Base-by-base conservation (phyloP, 1,140 invertebrate species). In the Drosophila eugracilis region DNA sequence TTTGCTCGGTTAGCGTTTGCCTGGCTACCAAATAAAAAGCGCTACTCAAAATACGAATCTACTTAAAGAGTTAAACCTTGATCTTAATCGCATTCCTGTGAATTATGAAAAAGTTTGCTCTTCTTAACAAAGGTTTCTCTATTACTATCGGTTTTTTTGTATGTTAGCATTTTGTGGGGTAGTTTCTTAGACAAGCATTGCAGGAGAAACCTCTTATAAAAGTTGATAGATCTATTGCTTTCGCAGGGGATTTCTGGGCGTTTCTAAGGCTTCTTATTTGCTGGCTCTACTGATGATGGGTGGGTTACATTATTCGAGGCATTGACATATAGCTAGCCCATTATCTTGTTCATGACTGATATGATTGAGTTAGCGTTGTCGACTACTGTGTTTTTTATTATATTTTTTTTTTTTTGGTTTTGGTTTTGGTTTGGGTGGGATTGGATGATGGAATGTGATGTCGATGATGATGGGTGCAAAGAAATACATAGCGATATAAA, bases 301-400 rank as follows among this genome's bases (percentile, higher is more conserved):
- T 88, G 83, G 83, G 83, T 88, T 89, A 88, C 81, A 86, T 77
- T 86, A 59, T 71, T 88, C 55, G 69, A 74, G 79, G 78, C 67
- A 57, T 71, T 65, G 57, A 32, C 50, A 58, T 54, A 34, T 28
- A 41, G 39, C 30, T 48, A 41, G 53, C 42, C 32, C 50, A 48
- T 50, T 67, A 58, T 45, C 47, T 77, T 52, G 69, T 65, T 62
- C 48, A 75, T 78, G 54, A 62, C 50, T 59, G 63, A 74, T 80
- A 76, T 80, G 69, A 79, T 75, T 44, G 36, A 62, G 62, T 62
- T 75, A 79, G 65, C 72, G 55, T 50, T 78, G 63, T 60, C 55
- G 52, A 78, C 70, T 73, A 69, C 34, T 59, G 58, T 63, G 77
- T 65, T 71, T 63, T 57, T 50, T 53, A 36, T 50, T 26, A 4